Conservation (phyloP, 2,797 vertebrate species). For the Ptychadena robeensis region DNA sequence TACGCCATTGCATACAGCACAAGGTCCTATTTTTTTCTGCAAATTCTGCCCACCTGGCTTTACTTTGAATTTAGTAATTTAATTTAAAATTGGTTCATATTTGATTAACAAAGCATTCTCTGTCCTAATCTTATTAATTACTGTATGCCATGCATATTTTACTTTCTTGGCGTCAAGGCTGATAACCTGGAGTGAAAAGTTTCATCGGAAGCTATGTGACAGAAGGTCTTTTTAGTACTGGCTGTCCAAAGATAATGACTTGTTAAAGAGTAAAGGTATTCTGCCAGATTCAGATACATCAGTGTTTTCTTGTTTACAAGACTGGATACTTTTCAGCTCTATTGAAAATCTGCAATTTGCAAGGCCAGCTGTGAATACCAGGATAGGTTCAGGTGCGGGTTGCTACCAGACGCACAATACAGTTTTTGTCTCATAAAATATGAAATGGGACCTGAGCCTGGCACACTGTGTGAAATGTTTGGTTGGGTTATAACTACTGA, state of each 20-base stretch:
- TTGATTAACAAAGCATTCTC: slow-evolving; percentile 38
- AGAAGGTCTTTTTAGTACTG: slow-evolving; percentile 54
- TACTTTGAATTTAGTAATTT: slow-evolving; percentile 2
- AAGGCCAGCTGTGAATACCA: slow-evolving; percentile 26
- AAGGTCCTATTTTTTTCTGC: background rate
- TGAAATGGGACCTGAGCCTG: background rate
- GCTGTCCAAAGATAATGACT: slow-evolving; percentile 55
- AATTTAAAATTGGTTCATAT: slow-evolving; percentile 19
- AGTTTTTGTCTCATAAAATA: background rate
- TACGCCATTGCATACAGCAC: background rate
- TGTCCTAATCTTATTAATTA: slow-evolving; percentile 43
- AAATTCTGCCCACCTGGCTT: background rate
- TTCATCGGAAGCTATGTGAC: slow-evolving; percentile 41
- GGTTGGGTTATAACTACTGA: too few species aligned
- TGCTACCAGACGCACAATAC: background rate
- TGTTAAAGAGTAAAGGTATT: slow-evolving; percentile 42
- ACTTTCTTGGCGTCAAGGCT: slow-evolving; percentile 24
- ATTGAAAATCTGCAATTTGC: slow-evolving; percentile 29
- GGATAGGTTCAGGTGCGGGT: slow-evolving; percentile 14
- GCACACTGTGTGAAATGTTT: background rate
- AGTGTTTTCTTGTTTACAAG: slow-evolving; percentile 49
- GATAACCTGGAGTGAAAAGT: slow-evolving; percentile 41
- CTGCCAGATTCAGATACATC: slow-evolving; percentile 44
- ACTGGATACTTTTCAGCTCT: slow-evolving; percentile 39
- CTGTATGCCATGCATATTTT: slow-evolving; percentile 43